A percentile compares a stretch with the other conserved stretches of the same genome.
phyloP scores from a whole-genome alignment of 1,140 invertebrate genomes.

The Zaprionus capensis region DNA sequence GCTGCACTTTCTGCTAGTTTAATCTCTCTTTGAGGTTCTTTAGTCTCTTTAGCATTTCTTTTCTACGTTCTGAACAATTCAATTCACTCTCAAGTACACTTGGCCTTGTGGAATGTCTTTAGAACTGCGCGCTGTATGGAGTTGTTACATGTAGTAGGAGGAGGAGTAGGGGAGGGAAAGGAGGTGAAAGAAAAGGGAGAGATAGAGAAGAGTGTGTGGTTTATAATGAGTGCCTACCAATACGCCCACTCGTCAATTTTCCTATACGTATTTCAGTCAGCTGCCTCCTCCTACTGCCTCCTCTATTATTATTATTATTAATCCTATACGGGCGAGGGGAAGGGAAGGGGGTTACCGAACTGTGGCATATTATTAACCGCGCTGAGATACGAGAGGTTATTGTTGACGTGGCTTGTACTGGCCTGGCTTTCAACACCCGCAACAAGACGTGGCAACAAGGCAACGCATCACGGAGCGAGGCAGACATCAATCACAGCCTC shows the following conservation, averaged over 20 bases:
- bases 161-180: neutral
- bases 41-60: neutral
- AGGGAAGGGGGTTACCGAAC: neutral
- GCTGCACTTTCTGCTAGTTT: neutral
- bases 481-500: slow-evolving; percentile 72
- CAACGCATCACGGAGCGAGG: slow-evolving; percentile 28
- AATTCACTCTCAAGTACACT: neutral
- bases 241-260: slow-evolving; percentile 63
- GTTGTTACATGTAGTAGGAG: neutral
- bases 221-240: slow-evolving; percentile 6
- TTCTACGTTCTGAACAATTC: neutral
- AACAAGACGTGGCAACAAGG: slow-evolving; percentile 18
- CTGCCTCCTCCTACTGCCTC: slow-evolving; percentile 33
- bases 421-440: slow-evolving; percentile 73
- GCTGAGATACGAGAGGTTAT: slow-evolving; percentile 7
- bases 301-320: slow-evolving; percentile 57
- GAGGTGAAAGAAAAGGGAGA: neutral
- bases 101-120: slow-evolving; percentile 22
- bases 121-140: neutral
- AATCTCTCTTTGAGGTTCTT: neutral
- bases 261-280: slow-evolving; percentile 49
- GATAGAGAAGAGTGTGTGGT: neutral
- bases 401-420: slow-evolving; percentile 27
- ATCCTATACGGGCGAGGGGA: neutral
- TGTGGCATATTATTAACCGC: slow-evolving; percentile 64